phyloP scores from a whole-genome alignment of 2,888 invertebrate genomes.

The Gisinianus flammeolus region DNA sequence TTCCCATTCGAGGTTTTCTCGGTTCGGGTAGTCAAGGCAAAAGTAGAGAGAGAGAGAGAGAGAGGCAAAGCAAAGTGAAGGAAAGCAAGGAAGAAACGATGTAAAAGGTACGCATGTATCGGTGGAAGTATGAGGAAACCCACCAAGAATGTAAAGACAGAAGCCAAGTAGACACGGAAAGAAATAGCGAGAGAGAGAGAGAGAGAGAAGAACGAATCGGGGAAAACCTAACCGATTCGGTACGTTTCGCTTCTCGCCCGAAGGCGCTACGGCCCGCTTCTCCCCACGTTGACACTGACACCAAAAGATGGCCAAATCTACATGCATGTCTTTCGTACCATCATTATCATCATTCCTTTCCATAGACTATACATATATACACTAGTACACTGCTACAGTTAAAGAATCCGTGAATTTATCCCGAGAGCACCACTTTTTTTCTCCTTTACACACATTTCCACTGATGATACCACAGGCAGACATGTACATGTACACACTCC shows the following conservation, averaged over 20 bases:
- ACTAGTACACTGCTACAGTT: too few relatives aligned
- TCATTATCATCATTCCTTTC: too few relatives aligned
- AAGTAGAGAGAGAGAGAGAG: background rate
- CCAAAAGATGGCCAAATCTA: slow-evolving; percentile 28
- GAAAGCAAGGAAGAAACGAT: slow-evolving; percentile 10
- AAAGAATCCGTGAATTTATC: background rate
- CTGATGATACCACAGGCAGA: too few relatives aligned
- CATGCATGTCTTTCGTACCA: background rate
- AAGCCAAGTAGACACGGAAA: background rate
- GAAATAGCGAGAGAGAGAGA: background rate
- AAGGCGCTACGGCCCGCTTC: slow-evolving; percentile 26
- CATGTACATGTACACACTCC: too few relatives aligned
- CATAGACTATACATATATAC: background rate
- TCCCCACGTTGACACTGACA: slow-evolving; percentile 25
- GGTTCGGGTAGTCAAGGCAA: slow-evolving; percentile 14
- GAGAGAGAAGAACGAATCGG: background rate
- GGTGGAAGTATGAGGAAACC: background rate
- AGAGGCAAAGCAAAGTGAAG: background rate
- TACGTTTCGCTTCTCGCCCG: slow-evolving; percentile 27
- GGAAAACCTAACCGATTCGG: slow-evolving; percentile 16
- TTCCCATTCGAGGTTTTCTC: slow-evolving; percentile 30
- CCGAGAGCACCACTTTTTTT: background rate
- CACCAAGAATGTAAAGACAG: background rate
- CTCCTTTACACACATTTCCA: too few relatives aligned
- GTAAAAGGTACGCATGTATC: background rate